Conservation (phyloP, 1,140 invertebrate genomes). For the Leptinotarsa texana region DNA sequence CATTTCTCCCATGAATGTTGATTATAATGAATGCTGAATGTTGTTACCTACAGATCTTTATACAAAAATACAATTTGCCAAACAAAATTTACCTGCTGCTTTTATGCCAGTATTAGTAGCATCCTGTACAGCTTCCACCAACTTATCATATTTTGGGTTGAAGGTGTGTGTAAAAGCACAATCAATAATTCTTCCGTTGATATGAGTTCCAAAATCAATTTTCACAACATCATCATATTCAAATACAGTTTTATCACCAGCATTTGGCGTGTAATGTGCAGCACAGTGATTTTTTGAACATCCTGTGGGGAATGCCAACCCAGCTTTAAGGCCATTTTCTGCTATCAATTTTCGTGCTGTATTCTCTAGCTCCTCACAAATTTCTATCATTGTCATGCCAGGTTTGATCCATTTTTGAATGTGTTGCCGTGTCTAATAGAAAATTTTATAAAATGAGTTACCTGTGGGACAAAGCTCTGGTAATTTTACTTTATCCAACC, state of each 20-base stretch:
- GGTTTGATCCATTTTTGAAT: conserved; percentile 93
- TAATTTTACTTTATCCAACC: no score
- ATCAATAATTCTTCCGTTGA: conserved; percentile 98
- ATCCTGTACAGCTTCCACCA: conserved; percentile 94
- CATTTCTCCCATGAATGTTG: no score
- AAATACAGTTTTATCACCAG: conserved; percentile 93
- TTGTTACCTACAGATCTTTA: no score
- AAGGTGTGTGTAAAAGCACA: conserved; percentile 98
- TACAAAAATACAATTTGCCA: no score
- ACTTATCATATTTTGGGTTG: conserved; percentile 94
- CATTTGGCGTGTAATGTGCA: conserved; percentile 99
- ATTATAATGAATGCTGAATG: no score
- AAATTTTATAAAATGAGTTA: background rate
- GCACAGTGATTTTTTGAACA: conserved; percentile 98
- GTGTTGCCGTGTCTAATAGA: conserved; percentile 76
- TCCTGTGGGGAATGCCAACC: conserved; percentile 97
- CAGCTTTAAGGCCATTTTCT: conserved; percentile 94
- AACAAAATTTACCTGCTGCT: conserved; percentile 54
- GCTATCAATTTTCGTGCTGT: conserved; percentile 89
- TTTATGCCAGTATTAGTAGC: conserved; percentile 98
- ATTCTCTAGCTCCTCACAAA: conserved; percentile 95
- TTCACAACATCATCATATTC: conserved; percentile 98
- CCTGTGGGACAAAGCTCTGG: background rate
- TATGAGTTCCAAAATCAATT: conserved; percentile 99
- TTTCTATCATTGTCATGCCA: conserved; percentile 99